phyloP scores from a whole-genome alignment of 2,888 invertebrate genomes.

The Pandemis heparana region DNA sequence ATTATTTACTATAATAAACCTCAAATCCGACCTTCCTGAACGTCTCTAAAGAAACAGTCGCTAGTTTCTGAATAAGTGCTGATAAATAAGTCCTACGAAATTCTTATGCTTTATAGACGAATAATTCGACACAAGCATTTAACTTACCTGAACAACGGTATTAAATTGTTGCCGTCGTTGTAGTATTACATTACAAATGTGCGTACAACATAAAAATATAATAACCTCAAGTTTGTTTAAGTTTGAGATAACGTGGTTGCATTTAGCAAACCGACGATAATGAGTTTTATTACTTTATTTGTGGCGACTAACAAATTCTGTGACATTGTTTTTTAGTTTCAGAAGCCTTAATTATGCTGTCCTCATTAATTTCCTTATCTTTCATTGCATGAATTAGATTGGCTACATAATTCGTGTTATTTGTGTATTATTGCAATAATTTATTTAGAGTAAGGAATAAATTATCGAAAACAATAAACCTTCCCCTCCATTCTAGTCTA shows the following conservation, averaged over 20 bases:
- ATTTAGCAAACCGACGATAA: constrained; percentile 31
- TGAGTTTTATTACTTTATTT: constrained; percentile 15
- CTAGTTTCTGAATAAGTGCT: background rate
- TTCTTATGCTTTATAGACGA: background rate
- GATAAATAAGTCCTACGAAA: background rate
- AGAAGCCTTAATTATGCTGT: background rate
- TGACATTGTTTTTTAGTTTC: constrained; percentile 2
- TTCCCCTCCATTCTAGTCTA: too few species aligned
- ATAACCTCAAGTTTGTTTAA: constrained; percentile 4
- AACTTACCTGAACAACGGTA: background rate
- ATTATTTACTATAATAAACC: constrained; percentile 13
- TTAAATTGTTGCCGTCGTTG: background rate
- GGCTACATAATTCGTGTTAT: background rate
- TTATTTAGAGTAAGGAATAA: background rate
- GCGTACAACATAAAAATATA: constrained; percentile 1
- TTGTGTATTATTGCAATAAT: background rate
- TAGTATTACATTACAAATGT: constrained; percentile 7
- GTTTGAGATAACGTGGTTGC: constrained; percentile 8
- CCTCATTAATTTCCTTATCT: constrained; percentile 13
- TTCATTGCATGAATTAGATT: background rate
- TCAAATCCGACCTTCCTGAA: background rate
- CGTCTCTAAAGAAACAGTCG: too few species aligned
- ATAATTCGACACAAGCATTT: background rate
- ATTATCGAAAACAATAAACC: too few species aligned
- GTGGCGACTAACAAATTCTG: background rate